Percentiles rank a stretch among this genome's conserved stretches.
phyloP scores from a whole-genome alignment of 2,797 vertebrate genomes.

The Eutrigla gurnardus region DNA sequence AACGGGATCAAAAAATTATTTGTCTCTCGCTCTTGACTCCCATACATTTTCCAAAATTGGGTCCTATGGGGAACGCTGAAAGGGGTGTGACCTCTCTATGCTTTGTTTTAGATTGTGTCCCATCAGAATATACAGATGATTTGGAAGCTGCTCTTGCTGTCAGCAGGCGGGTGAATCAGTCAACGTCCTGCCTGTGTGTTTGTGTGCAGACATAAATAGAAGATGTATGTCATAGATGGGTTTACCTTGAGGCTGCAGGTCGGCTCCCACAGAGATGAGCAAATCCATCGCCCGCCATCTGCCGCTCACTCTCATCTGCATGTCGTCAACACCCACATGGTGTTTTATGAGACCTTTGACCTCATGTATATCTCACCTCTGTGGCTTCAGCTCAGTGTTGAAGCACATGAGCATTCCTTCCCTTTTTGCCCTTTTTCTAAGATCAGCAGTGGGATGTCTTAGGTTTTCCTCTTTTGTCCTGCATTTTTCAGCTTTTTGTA shows the following conservation, averaged over 20 bases:
- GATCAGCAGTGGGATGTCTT: neutral
- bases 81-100: too few relatives aligned
- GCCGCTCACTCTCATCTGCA: neutral
- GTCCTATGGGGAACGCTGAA: too few relatives aligned
- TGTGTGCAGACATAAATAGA: slow-evolving; percentile 9
- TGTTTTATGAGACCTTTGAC: slow-evolving; percentile 13
- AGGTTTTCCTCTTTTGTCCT: neutral
- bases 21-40: too few relatives aligned
- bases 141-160: neutral
- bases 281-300: slow-evolving; percentile 19
- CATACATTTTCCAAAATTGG: too few relatives aligned
- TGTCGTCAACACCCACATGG: neutral
- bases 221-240: neutral
- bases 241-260: slow-evolving; percentile 33
- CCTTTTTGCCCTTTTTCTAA: neutral
- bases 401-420: neutral
- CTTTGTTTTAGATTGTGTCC: too few relatives aligned
- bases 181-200: neutral
- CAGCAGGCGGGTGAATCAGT: slow-evolving; percentile 3
- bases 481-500: neutral
- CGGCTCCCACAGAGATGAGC: slow-evolving; percentile 19
- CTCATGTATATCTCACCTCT: neutral
- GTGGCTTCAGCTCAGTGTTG: neutral
- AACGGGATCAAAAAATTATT: too few relatives aligned
- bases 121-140: neutral